Evolutionary conservation across 2,797 vertebrate species (phyloP), one percentile per base, ranked within the genome.

Genomic region (Siniperca scherzeri): DNA sequence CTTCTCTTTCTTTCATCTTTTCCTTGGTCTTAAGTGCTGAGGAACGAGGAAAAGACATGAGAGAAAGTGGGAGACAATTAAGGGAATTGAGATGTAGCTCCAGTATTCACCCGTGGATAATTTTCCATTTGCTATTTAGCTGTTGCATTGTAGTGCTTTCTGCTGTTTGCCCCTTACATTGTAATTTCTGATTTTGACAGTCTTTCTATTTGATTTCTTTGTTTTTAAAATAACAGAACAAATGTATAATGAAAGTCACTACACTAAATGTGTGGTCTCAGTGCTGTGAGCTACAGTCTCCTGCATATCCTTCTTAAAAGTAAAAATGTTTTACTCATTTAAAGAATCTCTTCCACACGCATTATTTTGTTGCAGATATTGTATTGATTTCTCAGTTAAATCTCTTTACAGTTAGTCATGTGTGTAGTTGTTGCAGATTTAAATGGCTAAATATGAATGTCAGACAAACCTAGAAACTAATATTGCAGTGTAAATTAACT

Each of bases 1-100:
- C 78, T 40, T 65, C 75, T 40, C 65, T 36, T 0, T 16, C 3
- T 66, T 88, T 85, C 64, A 79, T 88, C 69, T 56, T 73, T 70
- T 65, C 22, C 14, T 76, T 5, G 0, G 7, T 30, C 0, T 36
- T 21, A 73, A 65, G 60, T 42, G 78, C 68, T 82, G 65, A 86
- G 38, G 52, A 86, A 64, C 1, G 12, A 53, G 57, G 3, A 59
- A 53, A 36, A 38, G 22, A 13, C 44, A 30, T 30, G 22, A 85
- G 14, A 48, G 27, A 36, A 80, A 74, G 12, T 1, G 36, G 13
- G 11, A 42, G 80, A 38, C 46, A 60, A 56, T 85, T 70, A 74
- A 61, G 33, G 50, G 61, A 80, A 61, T 44, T 44, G 57, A 22
- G 27, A 78, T 53, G 46, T 25, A 21, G 74, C 50, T 46, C 4